Base-by-base conservation (phyloP, 2,113 vertebrate species). In the Barbus barbus region DNA sequence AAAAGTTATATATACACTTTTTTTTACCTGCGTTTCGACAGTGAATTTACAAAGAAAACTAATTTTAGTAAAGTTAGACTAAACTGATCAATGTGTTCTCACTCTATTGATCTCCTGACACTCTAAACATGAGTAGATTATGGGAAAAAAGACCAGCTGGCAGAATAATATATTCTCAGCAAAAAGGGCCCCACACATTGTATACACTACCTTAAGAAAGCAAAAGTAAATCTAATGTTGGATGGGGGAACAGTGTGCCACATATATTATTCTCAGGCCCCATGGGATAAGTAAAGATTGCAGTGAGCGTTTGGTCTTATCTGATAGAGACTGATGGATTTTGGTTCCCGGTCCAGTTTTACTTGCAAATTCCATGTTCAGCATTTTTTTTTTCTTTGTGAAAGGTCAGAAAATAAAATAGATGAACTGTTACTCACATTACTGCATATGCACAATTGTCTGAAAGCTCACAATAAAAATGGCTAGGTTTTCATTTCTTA, bases 311-410 rank as follows among this genome's bases (percentile, higher is more conserved):
- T 69, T 65, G 26, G 26, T 67, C 67, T 85, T 73, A 81, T 83
- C 86, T 53, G 53, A 85, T 74, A 79, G 83, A 83, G 84, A 65
- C 73, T 38, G 65, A 78, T 82, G 83, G 51, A 82, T 78, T 85
- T 84, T 33, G 63, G 56, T 58, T 60, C 26, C 44, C 24, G 28
- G 48, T 84, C 83, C 33, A 84, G 22, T 28, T 77, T 26, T 38
- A 84, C 73, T 81, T 58, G 53, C 36, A 58, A 51, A 22, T 26
- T 83, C 48, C 78, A 80, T 41, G 60, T 11, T 80, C 78, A 67
- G 60, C 60, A 48, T 31, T 38, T 81, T 63, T 56, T 63, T 80
- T 69, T 33, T n/a, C 65, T 48, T 33, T 67, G 41, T 26, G 20
- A 46, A 58, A 78, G 63, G 44, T 81, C 33, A 24, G 1, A 61